Percentiles rank a stretch among this genome's conserved stretches.
Conservation (phyloP, 2,888 invertebrate genomes). For the Xestia rhomboidea region DNA sequence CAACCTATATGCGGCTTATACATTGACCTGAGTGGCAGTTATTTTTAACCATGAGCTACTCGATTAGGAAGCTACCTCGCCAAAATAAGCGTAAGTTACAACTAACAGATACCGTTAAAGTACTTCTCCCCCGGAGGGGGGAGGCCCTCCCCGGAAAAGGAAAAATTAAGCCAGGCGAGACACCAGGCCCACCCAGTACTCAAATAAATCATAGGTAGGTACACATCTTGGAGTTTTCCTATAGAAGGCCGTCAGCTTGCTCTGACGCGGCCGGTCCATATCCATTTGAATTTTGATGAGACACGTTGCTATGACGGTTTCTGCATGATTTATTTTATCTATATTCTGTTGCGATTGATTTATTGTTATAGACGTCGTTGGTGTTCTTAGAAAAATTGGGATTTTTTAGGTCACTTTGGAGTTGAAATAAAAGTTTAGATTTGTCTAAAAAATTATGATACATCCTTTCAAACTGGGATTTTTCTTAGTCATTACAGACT, state of each 20-base stretch:
- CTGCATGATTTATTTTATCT: constrained; percentile 80
- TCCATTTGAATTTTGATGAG: constrained; percentile 82
- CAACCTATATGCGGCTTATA: background rate
- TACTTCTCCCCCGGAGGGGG: background rate
- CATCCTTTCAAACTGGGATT: background rate
- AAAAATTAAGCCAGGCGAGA: constrained; percentile 14
- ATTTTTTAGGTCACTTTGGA: background rate
- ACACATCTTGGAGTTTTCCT: constrained; percentile 53
- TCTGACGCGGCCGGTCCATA: constrained; percentile 66
- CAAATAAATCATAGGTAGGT: constrained; percentile 52
- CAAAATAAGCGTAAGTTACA: background rate
- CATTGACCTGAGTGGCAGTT: background rate
- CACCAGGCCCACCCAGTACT: constrained; percentile 24
- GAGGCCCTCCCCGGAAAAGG: no score
- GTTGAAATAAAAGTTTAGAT: background rate
- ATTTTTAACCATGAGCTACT: background rate
- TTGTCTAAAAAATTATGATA: background rate
- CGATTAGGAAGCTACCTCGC: background rate
- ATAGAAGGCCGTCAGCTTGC: constrained; percentile 73
- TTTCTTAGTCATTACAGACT: background rate
- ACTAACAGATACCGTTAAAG: background rate
- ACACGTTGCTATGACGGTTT: constrained; percentile 77
- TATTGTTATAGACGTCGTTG: constrained; percentile 51
- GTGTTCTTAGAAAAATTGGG: constrained; percentile 24
- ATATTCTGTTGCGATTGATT: constrained; percentile 69